phyloP scores from a whole-genome alignment of 2,113 vertebrate species.

The Hydrolagus affinis region DNA sequence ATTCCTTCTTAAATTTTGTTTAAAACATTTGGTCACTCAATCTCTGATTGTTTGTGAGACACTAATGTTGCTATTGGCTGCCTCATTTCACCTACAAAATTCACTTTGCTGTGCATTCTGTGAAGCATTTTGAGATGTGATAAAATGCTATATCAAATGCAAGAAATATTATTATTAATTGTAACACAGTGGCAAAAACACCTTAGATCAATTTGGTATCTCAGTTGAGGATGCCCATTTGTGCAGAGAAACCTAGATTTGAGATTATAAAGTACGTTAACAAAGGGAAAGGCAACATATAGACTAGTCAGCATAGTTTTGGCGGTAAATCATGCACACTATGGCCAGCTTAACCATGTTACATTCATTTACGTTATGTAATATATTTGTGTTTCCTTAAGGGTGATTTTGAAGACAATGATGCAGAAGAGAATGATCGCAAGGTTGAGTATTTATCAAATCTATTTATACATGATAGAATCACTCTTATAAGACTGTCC shows the following conservation, averaged over 20 bases:
- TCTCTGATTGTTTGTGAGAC: too few species aligned
- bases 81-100: too few species aligned
- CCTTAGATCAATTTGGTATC: neutral
- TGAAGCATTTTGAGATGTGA: too few species aligned
- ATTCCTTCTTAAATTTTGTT: too few species aligned
- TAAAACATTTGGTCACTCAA: too few species aligned
- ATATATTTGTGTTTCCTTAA: constrained; percentile 41
- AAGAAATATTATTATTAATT: neutral
- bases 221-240: neutral
- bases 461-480: neutral
- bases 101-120: too few species aligned
- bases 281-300: neutral
- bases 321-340: neutral
- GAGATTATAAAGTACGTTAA: neutral
- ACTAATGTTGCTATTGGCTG: too few species aligned
- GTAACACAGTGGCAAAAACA: neutral
- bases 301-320: neutral
- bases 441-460: neutral
- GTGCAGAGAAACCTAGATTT: neutral
- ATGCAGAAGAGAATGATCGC: constrained; percentile 64
- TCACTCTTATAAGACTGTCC: neutral
- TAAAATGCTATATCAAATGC: too few species aligned
- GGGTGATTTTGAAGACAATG: constrained; percentile 75
- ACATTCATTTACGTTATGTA: neutral
- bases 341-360: neutral